Base-by-base conservation (phyloP, 1,140 invertebrate species). In the Nomia melanderi region DNA sequence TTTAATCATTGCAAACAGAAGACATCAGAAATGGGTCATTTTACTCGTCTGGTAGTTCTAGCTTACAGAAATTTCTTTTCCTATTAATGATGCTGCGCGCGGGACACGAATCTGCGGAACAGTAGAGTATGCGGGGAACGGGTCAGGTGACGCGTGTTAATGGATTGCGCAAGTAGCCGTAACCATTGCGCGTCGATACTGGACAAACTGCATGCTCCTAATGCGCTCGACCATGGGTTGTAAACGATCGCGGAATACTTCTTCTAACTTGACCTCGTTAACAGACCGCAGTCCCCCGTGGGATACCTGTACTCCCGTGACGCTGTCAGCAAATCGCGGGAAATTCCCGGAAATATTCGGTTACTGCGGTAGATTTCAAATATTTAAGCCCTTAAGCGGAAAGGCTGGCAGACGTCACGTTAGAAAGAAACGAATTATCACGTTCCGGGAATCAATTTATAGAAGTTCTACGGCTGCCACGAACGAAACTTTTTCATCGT, bases 141-240 rank as follows among this genome's bases (percentile, higher is more conserved):
- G 71, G 62, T 81, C 62, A 82, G 78, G 80, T 81, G 79, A 76
- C 54, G 53, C 57, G 60, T 56, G 80, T 50, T 82, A 81, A 82
- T 81, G 79, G 39, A 70, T 82, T 82, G 66, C 79, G 67, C 62
- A 82, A 82, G 44, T 50, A n/a, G 57, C 33, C 41, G 47, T n/a
- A 29, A 12, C 66, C 62, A n/a, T 81, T 71, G 54, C 54, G 39
- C 62, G 62, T 71, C 66, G 66, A 82, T 81, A 70, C 74, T 27
- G 74, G 74, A 73, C 67, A 77, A 59, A 77, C 67, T 81, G 74
- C 81, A 82, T 76, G 39, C 57, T 67, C 81, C 63, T 63, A 66
- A 72, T 77, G 62, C 39, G 57, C 47, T 77, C 64, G 78, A 50
- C 14, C 67, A 56, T 78, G 77, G n/a, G 81, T 82, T 72, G 66